phyloP scores from a whole-genome alignment of 2,888 invertebrate genomes.

The Apotomis turbidana region DNA sequence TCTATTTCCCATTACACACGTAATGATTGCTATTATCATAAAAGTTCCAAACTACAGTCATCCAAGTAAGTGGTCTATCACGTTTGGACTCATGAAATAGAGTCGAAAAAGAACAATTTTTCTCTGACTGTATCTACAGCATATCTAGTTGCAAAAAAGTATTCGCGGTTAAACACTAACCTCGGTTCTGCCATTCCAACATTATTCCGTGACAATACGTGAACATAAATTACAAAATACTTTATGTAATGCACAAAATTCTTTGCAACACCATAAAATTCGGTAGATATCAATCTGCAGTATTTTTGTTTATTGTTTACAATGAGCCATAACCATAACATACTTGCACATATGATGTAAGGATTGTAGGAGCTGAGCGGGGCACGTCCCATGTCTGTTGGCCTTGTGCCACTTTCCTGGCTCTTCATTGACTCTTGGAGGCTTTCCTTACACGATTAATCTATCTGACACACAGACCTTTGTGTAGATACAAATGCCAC shows the following conservation, averaged over 20 bases:
- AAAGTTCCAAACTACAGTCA: no score
- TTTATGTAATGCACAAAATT: slow-evolving; percentile 22
- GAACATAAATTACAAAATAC: neutral
- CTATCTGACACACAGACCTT: slow-evolving; percentile 39
- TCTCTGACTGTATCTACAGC: no score
- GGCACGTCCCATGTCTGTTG: slow-evolving; percentile 53
- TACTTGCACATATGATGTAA: no score
- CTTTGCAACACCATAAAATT: slow-evolving; percentile 26
- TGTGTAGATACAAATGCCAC: slow-evolving; percentile 31
- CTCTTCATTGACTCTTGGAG: slow-evolving; percentile 29
- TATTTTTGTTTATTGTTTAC: slow-evolving; percentile 36
- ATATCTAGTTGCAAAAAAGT: neutral
- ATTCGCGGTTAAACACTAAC: neutral
- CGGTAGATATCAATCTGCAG: slow-evolving; percentile 35
- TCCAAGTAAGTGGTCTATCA: no score
- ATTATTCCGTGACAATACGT: neutral
- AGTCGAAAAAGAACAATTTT: no score
- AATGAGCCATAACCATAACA: slow-evolving; percentile 24
- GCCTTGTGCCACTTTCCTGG: slow-evolving; percentile 52
- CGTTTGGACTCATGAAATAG: no score
- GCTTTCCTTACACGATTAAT: slow-evolving; percentile 37
- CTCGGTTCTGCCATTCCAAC: slow-evolving; percentile 17
- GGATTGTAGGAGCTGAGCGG: neutral
- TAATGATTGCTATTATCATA: neutral
- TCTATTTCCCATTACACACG: neutral